phyloP scores from a whole-genome alignment of 1,140 invertebrate genomes.

The Hyposmocoma kahamanoa region DNA sequence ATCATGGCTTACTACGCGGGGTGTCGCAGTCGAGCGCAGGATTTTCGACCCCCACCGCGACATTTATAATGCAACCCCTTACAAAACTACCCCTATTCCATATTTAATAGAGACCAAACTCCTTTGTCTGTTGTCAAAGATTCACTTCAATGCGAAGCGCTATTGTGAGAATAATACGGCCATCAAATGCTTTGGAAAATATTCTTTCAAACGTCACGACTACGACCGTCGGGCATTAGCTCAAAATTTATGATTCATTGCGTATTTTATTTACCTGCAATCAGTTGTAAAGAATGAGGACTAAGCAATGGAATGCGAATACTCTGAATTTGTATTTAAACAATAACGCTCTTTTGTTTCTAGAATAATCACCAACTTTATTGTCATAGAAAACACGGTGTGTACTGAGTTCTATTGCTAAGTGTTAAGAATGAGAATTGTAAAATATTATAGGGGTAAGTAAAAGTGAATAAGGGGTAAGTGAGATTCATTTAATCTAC shows the following conservation, averaged over 20 bases:
- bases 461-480: slow-evolving; percentile 57
- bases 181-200: slow-evolving; percentile 64
- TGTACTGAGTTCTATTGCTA: slow-evolving; percentile 16
- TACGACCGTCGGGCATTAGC: too few relatives aligned
- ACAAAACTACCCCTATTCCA: slow-evolving; percentile 34
- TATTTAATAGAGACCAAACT: slow-evolving; percentile 31
- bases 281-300: too few relatives aligned
- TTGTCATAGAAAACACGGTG: slow-evolving; percentile 33
- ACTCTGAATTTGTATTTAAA: too few relatives aligned
- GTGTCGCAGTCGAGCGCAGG: slow-evolving; percentile 61
- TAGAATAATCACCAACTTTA: too few relatives aligned
- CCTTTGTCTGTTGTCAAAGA: slow-evolving; percentile 38
- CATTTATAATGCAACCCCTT: slow-evolving; percentile 31
- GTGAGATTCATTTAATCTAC: slow-evolving; percentile 68
- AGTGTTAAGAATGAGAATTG: slow-evolving; percentile 22
- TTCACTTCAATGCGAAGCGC: slow-evolving; percentile 63
- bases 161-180: slow-evolving; percentile 67
- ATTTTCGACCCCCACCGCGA: slow-evolving; percentile 66
- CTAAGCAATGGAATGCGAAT: too few relatives aligned
- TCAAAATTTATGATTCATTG: too few relatives aligned
- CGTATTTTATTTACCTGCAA: too few relatives aligned
- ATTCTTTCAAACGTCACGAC: too few relatives aligned
- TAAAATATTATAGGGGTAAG: slow-evolving; percentile 16
- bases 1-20: slow-evolving; percentile 69
- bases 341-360: too few relatives aligned